phyloP scores from a whole-genome alignment of 2,797 vertebrate species.

The Argyrosomus regius region DNA sequence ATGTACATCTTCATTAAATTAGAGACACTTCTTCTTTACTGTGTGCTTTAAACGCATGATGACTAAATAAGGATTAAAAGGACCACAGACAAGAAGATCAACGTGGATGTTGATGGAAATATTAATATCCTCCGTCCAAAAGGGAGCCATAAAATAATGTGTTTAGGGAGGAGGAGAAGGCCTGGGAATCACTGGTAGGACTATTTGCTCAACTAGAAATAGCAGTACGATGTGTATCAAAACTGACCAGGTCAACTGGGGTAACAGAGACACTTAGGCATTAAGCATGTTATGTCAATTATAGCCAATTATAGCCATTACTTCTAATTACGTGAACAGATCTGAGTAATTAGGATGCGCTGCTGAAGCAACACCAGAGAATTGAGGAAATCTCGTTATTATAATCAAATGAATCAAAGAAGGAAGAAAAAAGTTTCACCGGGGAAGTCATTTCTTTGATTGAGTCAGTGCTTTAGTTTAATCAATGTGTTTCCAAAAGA shows the following conservation, averaged over 20 bases:
- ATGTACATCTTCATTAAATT: neutral
- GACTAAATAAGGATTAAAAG: neutral
- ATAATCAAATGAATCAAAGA: neutral
- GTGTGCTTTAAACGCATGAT: neutral
- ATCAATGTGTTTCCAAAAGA: neutral
- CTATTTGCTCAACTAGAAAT: constrained; percentile 58
- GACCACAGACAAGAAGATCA: neutral
- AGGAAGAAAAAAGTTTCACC: neutral
- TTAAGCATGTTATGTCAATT: neutral
- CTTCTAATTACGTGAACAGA: constrained; percentile 8
- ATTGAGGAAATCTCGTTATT: neutral
- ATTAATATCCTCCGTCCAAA: constrained; percentile 31
- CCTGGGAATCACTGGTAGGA: constrained; percentile 39
- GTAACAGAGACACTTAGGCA: neutral
- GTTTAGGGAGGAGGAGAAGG: constrained; percentile 34
- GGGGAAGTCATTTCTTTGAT: neutral
- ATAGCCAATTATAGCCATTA: neutral
- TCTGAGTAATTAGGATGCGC: neutral
- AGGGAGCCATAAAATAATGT: constrained; percentile 57
- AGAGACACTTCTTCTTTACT: neutral
- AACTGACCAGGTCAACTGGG: constrained; percentile 35
- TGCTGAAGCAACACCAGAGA: neutral
- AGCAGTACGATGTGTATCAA: constrained; percentile 27
- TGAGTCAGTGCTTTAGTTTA: neutral
- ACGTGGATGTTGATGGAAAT: constrained; percentile 24